Base-by-base conservation (phyloP, 2,113 vertebrate species). In the Lycaon pictus region DNA sequence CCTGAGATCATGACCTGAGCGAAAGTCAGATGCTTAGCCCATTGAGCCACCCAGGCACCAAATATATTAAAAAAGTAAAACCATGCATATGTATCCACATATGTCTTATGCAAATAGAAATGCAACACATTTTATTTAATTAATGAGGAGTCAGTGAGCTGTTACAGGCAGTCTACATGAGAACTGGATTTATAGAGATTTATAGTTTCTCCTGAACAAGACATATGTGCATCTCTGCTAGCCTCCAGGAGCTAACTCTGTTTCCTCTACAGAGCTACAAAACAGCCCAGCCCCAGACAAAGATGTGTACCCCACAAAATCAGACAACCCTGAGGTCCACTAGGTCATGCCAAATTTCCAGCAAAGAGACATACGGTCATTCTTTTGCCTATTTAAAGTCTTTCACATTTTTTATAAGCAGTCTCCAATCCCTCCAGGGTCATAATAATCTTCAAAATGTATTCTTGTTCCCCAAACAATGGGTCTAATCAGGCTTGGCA, bases 31-130 rank as follows among this genome's bases (percentile, higher is more conserved):
- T n/a, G 65, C 32, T n/a, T n/a, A n/a, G n/a, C 65, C 19, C 3
- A 69, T 16, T n/a, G 32, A 69, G 32, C 7, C 65, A 17, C 65
- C 65, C 29, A 69, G 29, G 7, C 7, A 7, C 32, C 72, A 32
- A n/a, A 55, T 71, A 80, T 29, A 71, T 56, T 37, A 5, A 89
- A 79, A 77, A 37, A 20, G 35, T 67, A 82, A 62, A 84, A 23
- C 27, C 43, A 84, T n/a, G 19, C 1, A 29, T 55, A 35, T 3
- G 22, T 48, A 11, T 32, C 32, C 2, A 7, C 9, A 55, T 25
- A 43, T 7, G n/a, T 90, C 32, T 71, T 10, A 72, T 22, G 51
- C n/a, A 80, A 90, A 80, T 12, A 65, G 58, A 95, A 90, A 43
- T 55, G 25, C 74, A 35, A 27, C 20, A 76, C 32, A 55, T 60